These are phyloP conservation scores for Odocoileus hemionus DNA, from an alignment of 2,113 vertebrate genomes.

Conservation along the genomic window DNA sequence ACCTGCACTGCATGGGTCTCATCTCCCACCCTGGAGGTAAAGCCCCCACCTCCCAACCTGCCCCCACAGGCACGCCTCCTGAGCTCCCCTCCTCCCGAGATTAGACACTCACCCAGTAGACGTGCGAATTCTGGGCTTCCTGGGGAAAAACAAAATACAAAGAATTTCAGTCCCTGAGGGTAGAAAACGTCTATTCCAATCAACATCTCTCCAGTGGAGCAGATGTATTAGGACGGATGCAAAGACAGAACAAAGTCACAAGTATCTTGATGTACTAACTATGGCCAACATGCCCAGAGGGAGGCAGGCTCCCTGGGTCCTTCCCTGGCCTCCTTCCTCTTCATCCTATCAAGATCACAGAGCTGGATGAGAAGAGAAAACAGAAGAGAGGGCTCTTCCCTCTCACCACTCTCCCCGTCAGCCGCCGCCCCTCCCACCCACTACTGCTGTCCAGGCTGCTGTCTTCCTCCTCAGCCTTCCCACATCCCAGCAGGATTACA, in stretches of 20 bases:
- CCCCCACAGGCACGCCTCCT: neutral
- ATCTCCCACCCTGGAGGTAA: neutral
- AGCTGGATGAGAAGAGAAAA: neutral
- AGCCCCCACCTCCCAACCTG: neutral
- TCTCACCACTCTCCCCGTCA: neutral
- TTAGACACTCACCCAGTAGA: slow-evolving; percentile 94
- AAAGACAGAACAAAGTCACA: neutral
- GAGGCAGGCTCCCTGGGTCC: neutral
- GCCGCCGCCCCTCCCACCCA: neutral
- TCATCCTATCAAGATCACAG: neutral
- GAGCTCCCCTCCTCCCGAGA: neutral
- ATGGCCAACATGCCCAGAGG: neutral
- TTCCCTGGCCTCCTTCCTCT: neutral
- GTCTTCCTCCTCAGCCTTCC: neutral
- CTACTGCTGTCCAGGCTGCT: neutral
- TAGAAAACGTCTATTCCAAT: slow-evolving; percentile 23
- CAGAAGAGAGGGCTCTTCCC: neutral
- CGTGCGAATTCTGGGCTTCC: slow-evolving; percentile 98
- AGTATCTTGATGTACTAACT: neutral
- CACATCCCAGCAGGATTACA: neutral
- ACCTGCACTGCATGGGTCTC: neutral
- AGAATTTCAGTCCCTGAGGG: slow-evolving; percentile 52
- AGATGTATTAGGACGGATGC: neutral
- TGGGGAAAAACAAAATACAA: slow-evolving; percentile 75
- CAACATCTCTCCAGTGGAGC: neutral